Evolutionary conservation across 2,888 invertebrate species (phyloP).

Genomic region (Vandiemenella viatica): DNA sequence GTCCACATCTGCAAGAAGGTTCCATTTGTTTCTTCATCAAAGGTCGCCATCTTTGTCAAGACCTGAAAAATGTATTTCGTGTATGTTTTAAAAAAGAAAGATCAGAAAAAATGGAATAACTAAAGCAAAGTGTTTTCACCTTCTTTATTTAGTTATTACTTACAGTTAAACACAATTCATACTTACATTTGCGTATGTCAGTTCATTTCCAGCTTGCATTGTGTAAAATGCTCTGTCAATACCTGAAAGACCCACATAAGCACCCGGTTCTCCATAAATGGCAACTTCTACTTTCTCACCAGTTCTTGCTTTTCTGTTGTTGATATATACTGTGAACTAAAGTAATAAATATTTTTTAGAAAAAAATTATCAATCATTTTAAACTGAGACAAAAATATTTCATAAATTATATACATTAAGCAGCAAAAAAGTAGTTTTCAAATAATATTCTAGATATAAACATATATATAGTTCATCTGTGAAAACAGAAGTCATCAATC

Average conservation of each 20-base stretch:
- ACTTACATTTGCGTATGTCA: slow-evolving; percentile 65
- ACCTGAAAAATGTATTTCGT: slow-evolving; percentile 33
- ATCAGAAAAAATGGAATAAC: background rate
- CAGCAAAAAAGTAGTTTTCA: too few species aligned
- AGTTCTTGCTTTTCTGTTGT: slow-evolving; percentile 85
- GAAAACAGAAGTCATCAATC: too few species aligned
- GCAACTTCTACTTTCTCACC: slow-evolving; percentile 88
- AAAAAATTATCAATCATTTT: background rate
- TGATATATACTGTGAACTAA: slow-evolving; percentile 69
- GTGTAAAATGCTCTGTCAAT: slow-evolving; percentile 79
- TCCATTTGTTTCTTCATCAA: slow-evolving; percentile 73
- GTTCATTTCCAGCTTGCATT: slow-evolving; percentile 85
- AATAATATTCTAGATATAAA: too few species aligned
- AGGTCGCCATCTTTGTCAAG: slow-evolving; percentile 72
- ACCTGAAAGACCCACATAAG: slow-evolving; percentile 83
- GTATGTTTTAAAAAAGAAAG: background rate
- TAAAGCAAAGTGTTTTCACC: too few species aligned
- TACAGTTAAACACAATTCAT: too few species aligned
- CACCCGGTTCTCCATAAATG: slow-evolving; percentile 84
- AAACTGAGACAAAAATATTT: too few species aligned
- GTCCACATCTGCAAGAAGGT: slow-evolving; percentile 72
- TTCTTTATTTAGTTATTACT: too few species aligned
- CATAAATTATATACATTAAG: too few species aligned
- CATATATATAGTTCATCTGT: too few species aligned
- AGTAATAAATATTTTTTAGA: slow-evolving; percentile 17